Base-by-base conservation (phyloP, 2,888 invertebrate species). In the Acrobeloides nanus region DNA sequence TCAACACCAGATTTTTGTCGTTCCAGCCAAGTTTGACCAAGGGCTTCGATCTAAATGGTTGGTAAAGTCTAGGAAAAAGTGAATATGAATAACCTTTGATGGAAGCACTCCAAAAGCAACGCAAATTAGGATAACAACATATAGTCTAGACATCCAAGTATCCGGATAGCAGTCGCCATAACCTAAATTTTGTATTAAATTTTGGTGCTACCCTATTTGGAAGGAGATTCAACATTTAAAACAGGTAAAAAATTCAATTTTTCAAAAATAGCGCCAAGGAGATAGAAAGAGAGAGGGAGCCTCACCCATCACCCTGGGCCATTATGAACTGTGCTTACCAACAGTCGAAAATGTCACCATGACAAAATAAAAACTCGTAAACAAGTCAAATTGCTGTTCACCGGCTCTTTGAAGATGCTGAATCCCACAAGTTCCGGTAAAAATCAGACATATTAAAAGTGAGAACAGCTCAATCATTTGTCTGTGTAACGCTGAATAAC, bases 1-100 rank as follows among this genome's bases (percentile, higher is more conserved):
- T 89, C 90, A 18, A 92, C 92, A 3, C 95, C 95, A 48, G 92
- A 81, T 74, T 92, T 93, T 77, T 93, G 90, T 38, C 90, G 80
- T 77, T 95, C 95, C 86, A 93, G 88, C 92, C 92, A 93, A 18
- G 92, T 93, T 76, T 88, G 90, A 5, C 90, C 92, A 69, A 95
- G 79, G 78, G 93, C 90, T 76, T 95, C 95, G 74, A 95, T 87
- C 89, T 92, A 78, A 32, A 76, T 76, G 15, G n/a, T n/a, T n/a
- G n/a, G n/a, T n/a, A n/a, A n/a, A n/a, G n/a, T n/a, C n/a, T n/a
- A n/a, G n/a, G n/a, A n/a, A n/a, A n/a, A n/a, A n/a, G n/a, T n/a
- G n/a, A 53, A 18, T 26, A 4, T 4, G 21, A 40, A 15, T 45
- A 24, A 20, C 17, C 18, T 95, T 93, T 25, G 90, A 90, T 10